phyloP scores from a whole-genome alignment of 1,140 invertebrate species.

The Oncopeltus fasciatus region DNA sequence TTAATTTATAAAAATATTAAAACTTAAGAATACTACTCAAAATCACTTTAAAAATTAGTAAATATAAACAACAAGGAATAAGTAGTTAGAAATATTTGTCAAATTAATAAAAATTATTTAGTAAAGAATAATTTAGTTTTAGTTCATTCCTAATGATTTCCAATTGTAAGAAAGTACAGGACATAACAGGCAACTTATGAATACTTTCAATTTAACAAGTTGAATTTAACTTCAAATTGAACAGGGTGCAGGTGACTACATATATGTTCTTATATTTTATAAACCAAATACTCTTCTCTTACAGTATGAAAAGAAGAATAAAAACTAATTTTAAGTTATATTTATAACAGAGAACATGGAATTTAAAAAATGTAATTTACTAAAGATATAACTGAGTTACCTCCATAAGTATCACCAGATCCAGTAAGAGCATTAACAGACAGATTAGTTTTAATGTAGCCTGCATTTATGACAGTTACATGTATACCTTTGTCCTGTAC shows the following conservation, averaged over 20 bases:
- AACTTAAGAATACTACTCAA: no score
- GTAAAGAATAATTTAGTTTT: no score
- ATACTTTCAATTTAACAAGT: background rate
- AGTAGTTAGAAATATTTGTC: no score
- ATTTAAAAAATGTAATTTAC: background rate
- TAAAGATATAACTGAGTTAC: conserved; percentile 34
- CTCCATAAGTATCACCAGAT: conserved; percentile 58
- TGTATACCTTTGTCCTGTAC: conserved; percentile 55
- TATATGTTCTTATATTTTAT: background rate
- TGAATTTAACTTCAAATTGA: background rate
- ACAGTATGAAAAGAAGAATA: background rate
- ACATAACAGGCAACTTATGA: no score
- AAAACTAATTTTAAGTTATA: background rate
- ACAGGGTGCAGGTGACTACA: background rate
- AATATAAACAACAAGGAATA: no score
- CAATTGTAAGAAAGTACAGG: no score
- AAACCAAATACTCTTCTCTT: background rate
- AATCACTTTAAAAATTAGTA: no score
- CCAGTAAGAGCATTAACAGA: conserved; percentile 78
- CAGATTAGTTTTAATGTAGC: conserved; percentile 76
- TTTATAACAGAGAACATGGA: background rate
- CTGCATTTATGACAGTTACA: conserved; percentile 71
- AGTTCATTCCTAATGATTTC: no score
- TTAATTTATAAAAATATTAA: no score
- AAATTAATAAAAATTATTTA: no score